Evolutionary conservation across 1,140 invertebrate species (phyloP).

Genomic region (Armadillidium nasatum): DNA sequence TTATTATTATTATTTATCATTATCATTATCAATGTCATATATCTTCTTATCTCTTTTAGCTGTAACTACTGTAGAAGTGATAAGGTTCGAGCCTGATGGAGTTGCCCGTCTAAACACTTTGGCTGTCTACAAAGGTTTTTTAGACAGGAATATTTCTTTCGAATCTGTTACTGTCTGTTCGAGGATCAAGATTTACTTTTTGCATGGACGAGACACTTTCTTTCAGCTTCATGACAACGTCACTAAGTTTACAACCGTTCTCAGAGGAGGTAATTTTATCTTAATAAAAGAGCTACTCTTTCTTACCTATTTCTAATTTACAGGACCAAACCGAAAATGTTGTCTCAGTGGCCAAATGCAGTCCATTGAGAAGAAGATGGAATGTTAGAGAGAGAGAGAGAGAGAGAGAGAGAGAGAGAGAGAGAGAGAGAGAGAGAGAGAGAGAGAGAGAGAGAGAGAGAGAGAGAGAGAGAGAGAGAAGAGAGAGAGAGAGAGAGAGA

Average conservation of each 20-base stretch:
- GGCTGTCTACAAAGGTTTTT: not conserved
- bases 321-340: too few relatives aligned
- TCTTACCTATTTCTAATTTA: too few relatives aligned
- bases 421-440: slow-evolving; percentile 2
- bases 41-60: too few relatives aligned
- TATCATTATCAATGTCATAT: too few relatives aligned
- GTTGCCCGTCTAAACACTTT: not conserved
- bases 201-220: slow-evolving; percentile 27
- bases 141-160: not conserved
- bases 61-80: slow-evolving; percentile 2
- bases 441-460: not conserved
- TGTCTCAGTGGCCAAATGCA: too few relatives aligned
- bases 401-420: slow-evolving; percentile 2
- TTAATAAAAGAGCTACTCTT: too few relatives aligned
- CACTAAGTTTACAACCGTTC: not conserved
- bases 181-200: slow-evolving; percentile 25
- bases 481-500: too few relatives aligned
- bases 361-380: too few relatives aligned
- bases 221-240: slow-evolving; percentile 20
- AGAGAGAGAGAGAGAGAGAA: not conserved
- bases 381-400: too few relatives aligned
- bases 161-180: slow-evolving; percentile 4
- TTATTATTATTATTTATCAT: too few relatives aligned
- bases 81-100: slow-evolving; percentile 18
- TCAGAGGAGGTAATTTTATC: slow-evolving; percentile 17